Conservation (phyloP, 1,140 invertebrate genomes). For the Myzus persicae region DNA sequence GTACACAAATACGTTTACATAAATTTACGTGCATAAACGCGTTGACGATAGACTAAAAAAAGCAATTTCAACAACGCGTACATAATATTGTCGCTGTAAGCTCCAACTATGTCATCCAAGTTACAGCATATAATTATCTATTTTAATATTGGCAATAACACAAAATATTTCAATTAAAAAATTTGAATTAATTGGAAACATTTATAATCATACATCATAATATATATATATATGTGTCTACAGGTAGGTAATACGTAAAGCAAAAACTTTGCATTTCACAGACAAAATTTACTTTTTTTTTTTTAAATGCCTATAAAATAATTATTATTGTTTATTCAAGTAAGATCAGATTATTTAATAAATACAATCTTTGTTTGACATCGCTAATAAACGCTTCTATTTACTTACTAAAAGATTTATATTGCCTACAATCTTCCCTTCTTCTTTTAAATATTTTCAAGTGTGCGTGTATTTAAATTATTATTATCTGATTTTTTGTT, state of each 20-base stretch:
- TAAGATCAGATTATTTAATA: not conserved
- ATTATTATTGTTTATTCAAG: not conserved
- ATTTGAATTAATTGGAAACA: not conserved
- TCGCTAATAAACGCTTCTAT: not conserved
- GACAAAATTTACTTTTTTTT: no score
- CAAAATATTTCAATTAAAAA: not conserved
- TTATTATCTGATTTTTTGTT: not conserved
- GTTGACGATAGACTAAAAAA: not conserved
- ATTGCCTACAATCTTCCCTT: no score
- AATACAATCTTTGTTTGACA: not conserved
- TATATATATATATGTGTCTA: no score
- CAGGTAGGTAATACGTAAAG: not conserved
- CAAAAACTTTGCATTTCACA: not conserved
- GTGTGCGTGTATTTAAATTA: not conserved
- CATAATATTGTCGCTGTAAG: not conserved
- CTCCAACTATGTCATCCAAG: not conserved
- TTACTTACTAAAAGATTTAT: no score
- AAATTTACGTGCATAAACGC: not conserved
- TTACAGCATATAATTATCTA: not conserved
- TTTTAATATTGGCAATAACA: not conserved
- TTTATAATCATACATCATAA: no score
- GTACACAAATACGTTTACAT: not conserved
- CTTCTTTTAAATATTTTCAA: not conserved
- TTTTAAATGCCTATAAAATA: no score
- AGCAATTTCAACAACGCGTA: not conserved